Conservation (phyloP, 2,888 invertebrate genomes). For the Homarus gammarus region DNA sequence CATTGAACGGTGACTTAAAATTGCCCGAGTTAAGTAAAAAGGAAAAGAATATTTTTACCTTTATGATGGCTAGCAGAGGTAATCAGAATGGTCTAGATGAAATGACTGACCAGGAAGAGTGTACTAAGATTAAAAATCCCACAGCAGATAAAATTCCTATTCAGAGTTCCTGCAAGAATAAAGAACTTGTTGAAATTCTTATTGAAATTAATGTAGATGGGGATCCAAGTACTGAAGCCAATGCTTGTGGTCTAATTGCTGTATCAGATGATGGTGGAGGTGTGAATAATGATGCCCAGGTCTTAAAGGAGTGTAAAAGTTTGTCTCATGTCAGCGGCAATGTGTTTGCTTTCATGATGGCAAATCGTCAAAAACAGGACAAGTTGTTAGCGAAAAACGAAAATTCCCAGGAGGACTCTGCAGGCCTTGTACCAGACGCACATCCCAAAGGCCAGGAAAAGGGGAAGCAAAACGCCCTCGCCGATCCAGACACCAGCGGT, state of each 20-base stretch:
- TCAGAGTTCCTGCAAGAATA: not conserved
- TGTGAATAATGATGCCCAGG: not conserved
- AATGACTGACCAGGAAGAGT: conserved; percentile 12
- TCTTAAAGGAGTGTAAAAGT: not conserved
- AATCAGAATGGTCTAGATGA: conserved; percentile 36
- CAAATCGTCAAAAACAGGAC: conserved; percentile 31
- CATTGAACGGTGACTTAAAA: not conserved
- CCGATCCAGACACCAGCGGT: not conserved
- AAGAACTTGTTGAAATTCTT: not conserved
- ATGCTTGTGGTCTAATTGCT: not conserved
- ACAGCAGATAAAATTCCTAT: not conserved
- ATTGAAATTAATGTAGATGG: not conserved
- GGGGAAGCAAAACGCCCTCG: not conserved
- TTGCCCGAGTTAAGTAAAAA: not conserved
- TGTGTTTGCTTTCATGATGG: conserved; percentile 37
- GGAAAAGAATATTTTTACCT: conserved; percentile 47
- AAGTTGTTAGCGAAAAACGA: not conserved
- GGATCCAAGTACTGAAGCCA: not conserved
- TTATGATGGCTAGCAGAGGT: conserved; percentile 59
- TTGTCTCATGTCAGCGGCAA: not conserved
- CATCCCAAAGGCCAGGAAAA: not conserved
- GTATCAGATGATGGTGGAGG: not conserved
- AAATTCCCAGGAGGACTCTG: not conserved
- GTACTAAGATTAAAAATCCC: not conserved
- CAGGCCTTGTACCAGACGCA: not conserved